phyloP scores from a whole-genome alignment of 35 echinoderm and acorn worm species.

The Apostichopus californicus region DNA sequence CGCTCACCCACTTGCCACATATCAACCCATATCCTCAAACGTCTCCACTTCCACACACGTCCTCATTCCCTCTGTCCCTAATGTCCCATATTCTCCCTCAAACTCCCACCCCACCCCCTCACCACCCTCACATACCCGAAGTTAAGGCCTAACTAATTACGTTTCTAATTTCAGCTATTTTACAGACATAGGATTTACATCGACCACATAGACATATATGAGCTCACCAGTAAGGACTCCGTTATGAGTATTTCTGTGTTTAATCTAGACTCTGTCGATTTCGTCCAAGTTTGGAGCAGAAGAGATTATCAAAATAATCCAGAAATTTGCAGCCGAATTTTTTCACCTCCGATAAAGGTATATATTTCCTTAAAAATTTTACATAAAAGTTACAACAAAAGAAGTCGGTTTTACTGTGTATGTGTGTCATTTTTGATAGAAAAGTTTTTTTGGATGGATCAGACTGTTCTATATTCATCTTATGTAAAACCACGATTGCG shows the following conservation, averaged over 20 bases:
- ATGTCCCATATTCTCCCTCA: no score
- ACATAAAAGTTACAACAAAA: neutral
- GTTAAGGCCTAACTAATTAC: no score
- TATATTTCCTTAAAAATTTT: neutral
- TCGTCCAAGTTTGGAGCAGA: slow-evolving; percentile 2
- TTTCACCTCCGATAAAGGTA: slow-evolving; percentile 24
- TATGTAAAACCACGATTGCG: no score
- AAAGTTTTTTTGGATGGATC: no score
- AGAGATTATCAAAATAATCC: neutral
- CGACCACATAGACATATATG: slow-evolving; percentile 11
- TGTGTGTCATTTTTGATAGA: neutral
- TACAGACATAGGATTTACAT: neutral
- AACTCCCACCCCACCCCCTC: no score
- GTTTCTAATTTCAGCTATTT: neutral
- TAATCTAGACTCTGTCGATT: neutral
- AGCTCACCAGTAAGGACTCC: neutral
- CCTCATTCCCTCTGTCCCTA: no score
- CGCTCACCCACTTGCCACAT: no score
- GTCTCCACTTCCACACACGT: no score
- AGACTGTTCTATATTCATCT: no score
- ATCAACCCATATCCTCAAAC: no score
- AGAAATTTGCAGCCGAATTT: neutral
- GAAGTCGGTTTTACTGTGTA: neutral
- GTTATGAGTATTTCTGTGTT: slow-evolving; percentile 13
- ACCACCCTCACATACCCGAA: no score